Percentiles rank a stretch among this genome's conserved stretches.
phyloP scores from a whole-genome alignment of 1,140 invertebrate species.

The Drosophila simulans region DNA sequence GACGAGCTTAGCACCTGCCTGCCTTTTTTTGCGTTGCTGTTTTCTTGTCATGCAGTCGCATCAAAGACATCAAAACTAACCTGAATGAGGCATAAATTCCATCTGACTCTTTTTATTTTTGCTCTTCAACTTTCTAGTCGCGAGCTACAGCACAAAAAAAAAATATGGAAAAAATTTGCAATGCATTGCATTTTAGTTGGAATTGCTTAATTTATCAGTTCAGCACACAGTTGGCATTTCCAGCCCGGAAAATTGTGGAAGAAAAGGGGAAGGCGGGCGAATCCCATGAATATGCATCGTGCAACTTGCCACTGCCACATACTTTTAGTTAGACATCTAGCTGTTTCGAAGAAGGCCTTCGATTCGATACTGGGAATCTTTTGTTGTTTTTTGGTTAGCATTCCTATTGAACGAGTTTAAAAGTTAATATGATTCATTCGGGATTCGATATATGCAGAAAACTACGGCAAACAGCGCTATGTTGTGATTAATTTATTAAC shows the following conservation, averaged over 20 bases:
- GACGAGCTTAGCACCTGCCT: slow-evolving; percentile 1
- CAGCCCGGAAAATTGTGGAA: slow-evolving; percentile 27
- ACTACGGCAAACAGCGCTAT: no score
- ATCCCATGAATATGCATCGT: slow-evolving; percentile 53
- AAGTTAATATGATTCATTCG: slow-evolving; percentile 22
- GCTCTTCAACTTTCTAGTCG: slow-evolving; percentile 62
- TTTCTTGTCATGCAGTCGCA: slow-evolving; percentile 60
- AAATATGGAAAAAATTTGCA: slow-evolving; percentile 58
- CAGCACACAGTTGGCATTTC: slow-evolving; percentile 79
- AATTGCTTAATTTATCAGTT: slow-evolving; percentile 80
- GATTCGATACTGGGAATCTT: slow-evolving; percentile 11
- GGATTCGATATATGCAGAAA: slow-evolving; percentile 12
- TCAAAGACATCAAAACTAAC: slow-evolving; percentile 81
- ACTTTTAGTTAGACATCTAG: slow-evolving; percentile 46
- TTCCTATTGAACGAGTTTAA: slow-evolving; percentile 18
- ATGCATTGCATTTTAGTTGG: slow-evolving; percentile 70
- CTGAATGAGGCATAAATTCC: slow-evolving; percentile 75
- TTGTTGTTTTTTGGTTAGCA: not conserved
- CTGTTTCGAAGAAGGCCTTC: slow-evolving; percentile 31
- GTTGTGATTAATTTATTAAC: not conserved
- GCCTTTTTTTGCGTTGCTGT: slow-evolving; percentile 2
- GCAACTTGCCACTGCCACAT: slow-evolving; percentile 47
- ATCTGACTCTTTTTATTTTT: slow-evolving; percentile 20
- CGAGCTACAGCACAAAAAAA: slow-evolving; percentile 13
- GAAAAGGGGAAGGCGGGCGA: slow-evolving; percentile 14